Conservation (phyloP, 2,113 vertebrate species). For the Silurus glanis region DNA sequence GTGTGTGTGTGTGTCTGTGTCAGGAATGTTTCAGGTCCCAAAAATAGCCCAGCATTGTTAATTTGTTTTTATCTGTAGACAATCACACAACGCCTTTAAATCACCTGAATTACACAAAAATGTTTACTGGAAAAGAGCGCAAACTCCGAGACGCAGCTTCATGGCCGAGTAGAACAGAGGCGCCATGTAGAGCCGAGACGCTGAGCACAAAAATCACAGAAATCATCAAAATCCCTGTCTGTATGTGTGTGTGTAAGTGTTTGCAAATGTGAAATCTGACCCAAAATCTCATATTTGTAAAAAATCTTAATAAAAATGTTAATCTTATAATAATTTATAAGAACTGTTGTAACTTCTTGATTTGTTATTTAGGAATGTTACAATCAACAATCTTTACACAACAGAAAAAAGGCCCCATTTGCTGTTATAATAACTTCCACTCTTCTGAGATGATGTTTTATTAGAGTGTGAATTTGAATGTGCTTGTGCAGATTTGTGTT, state of each 20-base stretch:
- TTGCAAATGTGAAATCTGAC: neutral
- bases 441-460: too few species aligned
- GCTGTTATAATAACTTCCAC: too few species aligned
- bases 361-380: neutral
- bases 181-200: slow-evolving; percentile 1
- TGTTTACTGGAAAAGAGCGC: slow-evolving; percentile 17
- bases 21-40: neutral
- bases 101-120: slow-evolving; percentile 35
- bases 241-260: neutral
- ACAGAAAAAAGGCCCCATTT: too few species aligned
- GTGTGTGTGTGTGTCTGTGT: neutral
- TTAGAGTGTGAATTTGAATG: too few species aligned
- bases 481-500: too few species aligned
- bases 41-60: neutral
- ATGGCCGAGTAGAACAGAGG: slow-evolving; percentile 15
- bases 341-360: neutral
- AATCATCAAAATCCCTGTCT: neutral
- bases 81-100: neutral
- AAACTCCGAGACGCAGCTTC: neutral
- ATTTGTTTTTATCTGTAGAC: slow-evolving; percentile 24
- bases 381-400: neutral
- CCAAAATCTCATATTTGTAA: neutral
- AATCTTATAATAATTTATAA: neutral
- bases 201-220: slow-evolving; percentile 8
- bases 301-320: neutral